Evolutionary conservation across 1,140 invertebrate species (phyloP).

Genomic region (Sycophila sp.): DNA sequence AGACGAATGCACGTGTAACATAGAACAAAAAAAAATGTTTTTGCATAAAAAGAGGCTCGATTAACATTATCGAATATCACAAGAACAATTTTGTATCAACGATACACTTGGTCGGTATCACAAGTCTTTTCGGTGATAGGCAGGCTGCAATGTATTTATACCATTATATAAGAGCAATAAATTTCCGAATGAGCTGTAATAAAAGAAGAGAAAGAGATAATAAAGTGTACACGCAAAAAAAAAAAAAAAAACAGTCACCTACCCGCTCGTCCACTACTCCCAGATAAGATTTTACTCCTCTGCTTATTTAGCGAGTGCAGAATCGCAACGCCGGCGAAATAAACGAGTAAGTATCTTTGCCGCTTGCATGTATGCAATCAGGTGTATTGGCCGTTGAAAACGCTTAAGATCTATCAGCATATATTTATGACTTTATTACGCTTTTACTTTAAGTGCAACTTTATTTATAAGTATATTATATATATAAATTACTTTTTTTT

Average conservation of each 20-base stretch:
- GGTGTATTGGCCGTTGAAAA: not conserved
- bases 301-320: not conserved
- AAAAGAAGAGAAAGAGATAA: not conserved
- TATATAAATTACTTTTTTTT: not conserved
- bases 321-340: not conserved
- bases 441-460: not conserved
- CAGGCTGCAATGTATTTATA: not conserved
- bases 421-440: not conserved
- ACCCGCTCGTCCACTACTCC: not conserved
- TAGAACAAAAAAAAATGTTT: no score
- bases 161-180: constrained; percentile 17
- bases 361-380: constrained; percentile 6
- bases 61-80: no score
- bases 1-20: no score
- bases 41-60: no score
- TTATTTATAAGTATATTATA: not conserved
- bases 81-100: not conserved
- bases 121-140: not conserved
- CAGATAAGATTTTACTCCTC: not conserved
- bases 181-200: constrained; percentile 10
- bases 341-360: not conserved
- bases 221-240: not conserved
- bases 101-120: not conserved
- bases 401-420: not conserved
- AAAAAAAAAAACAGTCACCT: constrained; percentile 8